These are phyloP conservation scores for Willisornis vidua DNA, from an alignment of 2,113 vertebrate genomes.

Conservation along the genomic window DNA sequence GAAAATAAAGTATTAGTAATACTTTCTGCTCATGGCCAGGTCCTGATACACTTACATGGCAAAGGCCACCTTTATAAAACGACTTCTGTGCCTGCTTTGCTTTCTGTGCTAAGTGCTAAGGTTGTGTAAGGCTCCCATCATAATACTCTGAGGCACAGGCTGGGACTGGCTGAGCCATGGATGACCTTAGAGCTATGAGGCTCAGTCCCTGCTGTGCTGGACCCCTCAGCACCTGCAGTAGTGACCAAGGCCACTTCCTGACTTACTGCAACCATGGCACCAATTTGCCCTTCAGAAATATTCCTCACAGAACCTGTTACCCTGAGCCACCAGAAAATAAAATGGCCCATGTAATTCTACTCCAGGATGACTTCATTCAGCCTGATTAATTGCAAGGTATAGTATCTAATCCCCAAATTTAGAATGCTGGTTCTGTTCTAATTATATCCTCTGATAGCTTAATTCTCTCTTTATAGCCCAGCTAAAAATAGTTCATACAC, in stretches of 20 bases:
- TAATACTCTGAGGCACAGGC: background rate
- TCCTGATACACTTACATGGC: background rate
- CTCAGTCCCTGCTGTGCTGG: background rate
- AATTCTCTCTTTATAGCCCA: background rate
- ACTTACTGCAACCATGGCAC: accelerated
- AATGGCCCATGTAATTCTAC: background rate
- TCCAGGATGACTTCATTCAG: background rate
- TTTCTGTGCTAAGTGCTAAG: background rate
- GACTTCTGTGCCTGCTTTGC: background rate
- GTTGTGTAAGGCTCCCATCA: background rate
- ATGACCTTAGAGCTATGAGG: accelerated
- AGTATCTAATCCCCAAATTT: background rate
- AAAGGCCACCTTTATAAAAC: background rate
- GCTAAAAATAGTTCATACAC: background rate
- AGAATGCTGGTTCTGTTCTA: background rate
- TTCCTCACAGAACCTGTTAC: background rate
- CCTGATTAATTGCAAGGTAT: background rate
- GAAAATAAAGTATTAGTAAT: slow-evolving; percentile 39
- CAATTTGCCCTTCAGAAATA: background rate
- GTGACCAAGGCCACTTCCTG: background rate
- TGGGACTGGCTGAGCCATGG: background rate
- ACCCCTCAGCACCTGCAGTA: background rate
- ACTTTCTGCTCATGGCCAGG: background rate
- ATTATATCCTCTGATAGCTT: background rate
- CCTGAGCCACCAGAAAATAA: background rate